Base-by-base conservation (phyloP, 1,140 invertebrate species). In the Coelopa frigida region DNA sequence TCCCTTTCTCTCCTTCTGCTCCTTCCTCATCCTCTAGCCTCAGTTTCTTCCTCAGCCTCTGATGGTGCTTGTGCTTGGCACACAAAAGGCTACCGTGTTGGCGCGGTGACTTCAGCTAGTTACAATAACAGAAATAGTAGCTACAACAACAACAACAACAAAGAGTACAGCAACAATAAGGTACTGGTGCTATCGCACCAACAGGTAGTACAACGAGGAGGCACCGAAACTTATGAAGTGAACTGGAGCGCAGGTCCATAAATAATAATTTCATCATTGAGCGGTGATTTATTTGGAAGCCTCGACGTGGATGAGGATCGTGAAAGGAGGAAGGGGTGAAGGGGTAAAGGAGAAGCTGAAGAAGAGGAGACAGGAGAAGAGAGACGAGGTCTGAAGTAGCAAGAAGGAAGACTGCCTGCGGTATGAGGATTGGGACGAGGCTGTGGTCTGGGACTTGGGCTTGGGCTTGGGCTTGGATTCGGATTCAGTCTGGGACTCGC, bases 191-290 rank as follows among this genome's bases (percentile, higher is more conserved):
- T 20, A 2, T 18, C 17, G 33, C 1, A 43, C 31, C 41, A 31
- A 26, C 31, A 32, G 41, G 33, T 32, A 32, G 33, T 32, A 43
- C 41, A 26, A 43, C 33, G 33, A 43, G 20, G 33, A 42, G 22
- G 33, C 40, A 42, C 22, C 27, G 41, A 43, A 32, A 43, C 33
- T 32, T 26, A 20, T 38, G 36, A 38, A 22, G 36, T 48, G 50
- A 52, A 51, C 46, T 63, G 60, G 56, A 59, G 59, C 57, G 56
- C 44, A 48, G 56, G 51, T 65, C 54, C 61, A 65, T 65, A 65
- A 65, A 65, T 65, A 65, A 65, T 65, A 65, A 65, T 65, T 65
- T 65, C 61, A 65, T 65, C 61, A 65, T 65, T 65, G 61, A 42
- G 51, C 38, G 48, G 59, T 65, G 61, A 65, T 65, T 65, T 65